Evolutionary conservation across 2,797 vertebrate genomes (phyloP), one percentile per base, ranked within the genome.

Genomic region (Eremophila alpestris): DNA sequence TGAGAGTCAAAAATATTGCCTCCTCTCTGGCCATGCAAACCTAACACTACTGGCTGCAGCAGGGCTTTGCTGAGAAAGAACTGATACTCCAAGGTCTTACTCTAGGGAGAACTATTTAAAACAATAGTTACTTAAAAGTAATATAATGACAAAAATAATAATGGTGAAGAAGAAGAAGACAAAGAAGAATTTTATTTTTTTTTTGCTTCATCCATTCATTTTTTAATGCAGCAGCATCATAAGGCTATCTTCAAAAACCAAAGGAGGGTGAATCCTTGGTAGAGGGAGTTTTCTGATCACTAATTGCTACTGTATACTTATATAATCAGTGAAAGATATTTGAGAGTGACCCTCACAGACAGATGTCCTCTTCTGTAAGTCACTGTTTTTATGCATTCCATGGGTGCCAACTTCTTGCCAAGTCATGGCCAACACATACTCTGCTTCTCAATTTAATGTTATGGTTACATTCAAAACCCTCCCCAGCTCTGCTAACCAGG

Each of bases 151-250:
- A 29, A 29, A 9, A 8, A 48, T 43, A 34, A 56, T 21, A 34
- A 29, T 45, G 26, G 14, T 41, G 21, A 11, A 26, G 14, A 34
- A 71, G 7, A 60, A 26, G 32, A 51, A 26, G 13, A 36, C 5
- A 11, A 48, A 55, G 29, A 54, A 27, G 0, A 51, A 26, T 27
- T n/a, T 13, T 4, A 4, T 21, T 17, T 32, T 54, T 21, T 68
- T 43, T 38, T 62, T 76, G 2, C 7, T 41, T 79, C 11, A 32
- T 36, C 8, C 9, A 3, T 69, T 49, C 3, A 46, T 38, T 75
- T 60, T 68, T 54, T 36, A 74, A 71, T 5, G 41, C 4, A 45
- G 8, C 15, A 64, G 2, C 0, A 8, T 38, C 2, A 0, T 65
- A 83, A 81, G 5, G 30, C 22, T 78, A 16, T 22, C 16, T 87